These are phyloP conservation scores for Prionace glauca DNA, from an alignment of 2,797 vertebrate genomes.

Conservation along the genomic window DNA sequence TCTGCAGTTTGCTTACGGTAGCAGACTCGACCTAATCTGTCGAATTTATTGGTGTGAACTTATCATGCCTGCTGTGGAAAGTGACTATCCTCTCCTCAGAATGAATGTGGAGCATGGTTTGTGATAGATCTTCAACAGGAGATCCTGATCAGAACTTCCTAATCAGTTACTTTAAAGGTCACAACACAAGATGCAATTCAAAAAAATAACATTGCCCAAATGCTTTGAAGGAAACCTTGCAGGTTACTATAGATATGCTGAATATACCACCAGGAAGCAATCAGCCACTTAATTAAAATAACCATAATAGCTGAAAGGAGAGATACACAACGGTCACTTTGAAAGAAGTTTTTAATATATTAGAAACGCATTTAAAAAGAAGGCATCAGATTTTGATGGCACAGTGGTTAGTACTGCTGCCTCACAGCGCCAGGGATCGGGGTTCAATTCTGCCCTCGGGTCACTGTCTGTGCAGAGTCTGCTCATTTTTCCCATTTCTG, in stretches of 20 bases:
- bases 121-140: background rate
- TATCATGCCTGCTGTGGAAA: background rate
- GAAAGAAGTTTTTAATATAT: conserved; percentile 4
- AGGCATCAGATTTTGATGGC: background rate
- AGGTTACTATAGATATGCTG: background rate
- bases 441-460: no score
- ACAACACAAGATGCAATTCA: background rate
- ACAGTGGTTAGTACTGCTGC: no score
- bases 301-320: background rate
- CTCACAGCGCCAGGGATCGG: no score
- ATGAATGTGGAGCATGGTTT: background rate
- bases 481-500: no score
- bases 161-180: background rate
- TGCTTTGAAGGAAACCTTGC: background rate
- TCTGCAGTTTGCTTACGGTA: background rate
- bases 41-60: background rate
- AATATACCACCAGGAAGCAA: background rate
- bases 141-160: background rate
- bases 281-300: background rate
- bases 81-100: background rate
- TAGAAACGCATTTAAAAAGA: background rate
- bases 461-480: no score
- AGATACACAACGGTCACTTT: background rate
- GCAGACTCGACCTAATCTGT: background rate
- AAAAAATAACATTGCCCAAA: background rate